A percentile compares a stretch with the other conserved stretches of the same genome.
Evolutionary conservation across 2,113 vertebrate species (phyloP).

Genomic region (Ariopsis seemanni): DNA sequence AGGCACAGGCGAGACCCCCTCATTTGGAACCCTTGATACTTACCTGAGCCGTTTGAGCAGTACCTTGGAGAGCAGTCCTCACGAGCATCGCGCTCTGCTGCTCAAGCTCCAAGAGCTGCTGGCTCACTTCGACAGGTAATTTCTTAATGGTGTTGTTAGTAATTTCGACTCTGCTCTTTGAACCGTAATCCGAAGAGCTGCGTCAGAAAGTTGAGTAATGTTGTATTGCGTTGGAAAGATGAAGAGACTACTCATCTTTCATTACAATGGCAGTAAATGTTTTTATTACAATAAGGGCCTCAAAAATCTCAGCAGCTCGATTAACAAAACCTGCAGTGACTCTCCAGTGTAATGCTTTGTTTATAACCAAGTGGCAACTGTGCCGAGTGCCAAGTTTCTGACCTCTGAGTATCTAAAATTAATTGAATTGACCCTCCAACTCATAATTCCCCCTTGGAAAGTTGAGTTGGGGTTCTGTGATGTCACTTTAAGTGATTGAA

Average conservation of each 20-base stretch:
- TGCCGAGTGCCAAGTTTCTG: neutral
- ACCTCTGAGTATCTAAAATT: neutral
- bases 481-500: neutral
- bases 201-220: neutral
- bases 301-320: neutral
- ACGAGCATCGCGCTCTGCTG: constrained; percentile 86
- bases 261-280: neutral
- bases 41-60: constrained; percentile 91
- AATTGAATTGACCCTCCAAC: neutral
- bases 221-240: neutral
- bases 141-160: neutral
- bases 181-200: neutral
- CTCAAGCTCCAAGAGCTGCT: constrained; percentile 88
- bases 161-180: neutral
- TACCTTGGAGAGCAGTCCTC: constrained; percentile 86
- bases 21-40: constrained; percentile 87
- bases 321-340: neutral
- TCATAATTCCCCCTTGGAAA: neutral
- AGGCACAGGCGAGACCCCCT: constrained; percentile 93
- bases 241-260: neutral
- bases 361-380: neutral
- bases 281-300: neutral
- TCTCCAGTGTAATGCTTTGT: neutral
- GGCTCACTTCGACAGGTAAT: constrained; percentile 89
- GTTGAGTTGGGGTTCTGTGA: neutral